Base-by-base conservation (phyloP, 2,888 invertebrate genomes). In the Eupithecia pulchellata region DNA sequence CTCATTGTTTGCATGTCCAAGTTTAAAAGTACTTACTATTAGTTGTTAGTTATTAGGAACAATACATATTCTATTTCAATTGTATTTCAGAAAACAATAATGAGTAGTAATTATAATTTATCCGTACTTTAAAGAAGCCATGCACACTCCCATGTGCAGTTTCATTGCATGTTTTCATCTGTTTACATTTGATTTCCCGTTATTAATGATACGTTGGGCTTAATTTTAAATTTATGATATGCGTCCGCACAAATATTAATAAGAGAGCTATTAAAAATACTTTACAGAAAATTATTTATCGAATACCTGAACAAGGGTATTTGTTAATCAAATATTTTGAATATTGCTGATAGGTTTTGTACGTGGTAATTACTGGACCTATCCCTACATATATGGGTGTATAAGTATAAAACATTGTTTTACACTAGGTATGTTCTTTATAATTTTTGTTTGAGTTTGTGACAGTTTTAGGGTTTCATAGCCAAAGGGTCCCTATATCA, bases 141-240 rank as follows among this genome's bases (percentile, higher is more conserved):
- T 71, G 29, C 36, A 27, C 68, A 72, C 73, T 60, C 8, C 57
- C 39, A 60, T 68, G 27, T 76, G 76, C 79, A 79, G 58, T 32
- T 60, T 60, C 30, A 75, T 73, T 70, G 73, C 77, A 75, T 77
- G 78, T 81, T 80, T 75, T 75, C 76, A 68, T 75, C 64, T 86
- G 82, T 86, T 89, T 88, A 81, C 84, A 69, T 82, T 85, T 79
- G 82, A 86, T 84, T 81, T 81, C 70, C 79, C 79, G 84, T 84
- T 85, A 88, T 87, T 86, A 86, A 83, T 82, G 83, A 79, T 75
- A 75, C 74, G 69, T 69, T 70, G 67, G 82, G 82, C 81, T 81
- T 79, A 80, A 83, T 83, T 86, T 87, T 82, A 84, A 87, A 88
- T 89, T 78, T 87, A 88, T 86, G 85, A 84, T 86, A 86, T 88